These are phyloP conservation scores for Mythimna albipuncta DNA, from an alignment of 2,888 invertebrate species.

Conservation along the genomic window DNA sequence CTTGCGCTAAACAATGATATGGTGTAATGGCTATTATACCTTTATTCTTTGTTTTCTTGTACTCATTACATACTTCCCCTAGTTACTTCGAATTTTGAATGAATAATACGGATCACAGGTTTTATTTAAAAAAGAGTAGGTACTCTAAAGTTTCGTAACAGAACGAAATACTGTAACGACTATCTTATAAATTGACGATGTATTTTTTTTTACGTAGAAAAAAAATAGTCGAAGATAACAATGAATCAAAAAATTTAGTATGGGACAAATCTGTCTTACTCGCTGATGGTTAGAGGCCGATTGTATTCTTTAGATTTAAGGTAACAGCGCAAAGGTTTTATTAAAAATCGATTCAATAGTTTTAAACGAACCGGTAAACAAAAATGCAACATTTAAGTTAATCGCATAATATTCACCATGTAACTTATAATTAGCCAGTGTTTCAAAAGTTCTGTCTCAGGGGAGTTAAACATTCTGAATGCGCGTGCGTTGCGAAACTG, in stretches of 20 bases:
- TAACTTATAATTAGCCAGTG: conserved; percentile 77
- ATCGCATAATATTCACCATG: conserved; percentile 75
- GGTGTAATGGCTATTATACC: no score
- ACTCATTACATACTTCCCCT: not conserved
- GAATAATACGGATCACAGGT: not conserved
- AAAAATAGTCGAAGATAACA: not conserved
- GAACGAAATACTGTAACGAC: not conserved
- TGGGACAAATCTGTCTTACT: not conserved
- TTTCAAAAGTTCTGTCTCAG: conserved; percentile 84
- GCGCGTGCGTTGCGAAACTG: conserved; percentile 86
- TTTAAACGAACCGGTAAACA: conserved; percentile 42
- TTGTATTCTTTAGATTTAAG: not conserved
- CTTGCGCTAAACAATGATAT: not conserved
- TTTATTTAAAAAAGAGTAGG: not conserved
- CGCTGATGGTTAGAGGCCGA: not conserved
- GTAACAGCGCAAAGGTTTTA: not conserved
- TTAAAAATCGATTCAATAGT: conserved; percentile 13
- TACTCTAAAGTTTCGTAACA: not conserved
- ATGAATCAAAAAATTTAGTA: not conserved
- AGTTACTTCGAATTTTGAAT: not conserved
- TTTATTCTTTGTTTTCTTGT: not conserved
- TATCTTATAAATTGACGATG: not conserved
- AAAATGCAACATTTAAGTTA: conserved; percentile 72
- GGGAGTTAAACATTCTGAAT: conserved; percentile 83
- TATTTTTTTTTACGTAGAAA: not conserved